Evolutionary conservation across 1,140 invertebrate species (phyloP), one percentile per base, ranked within the genome.

Genomic region (Nylanderia fulva): DNA sequence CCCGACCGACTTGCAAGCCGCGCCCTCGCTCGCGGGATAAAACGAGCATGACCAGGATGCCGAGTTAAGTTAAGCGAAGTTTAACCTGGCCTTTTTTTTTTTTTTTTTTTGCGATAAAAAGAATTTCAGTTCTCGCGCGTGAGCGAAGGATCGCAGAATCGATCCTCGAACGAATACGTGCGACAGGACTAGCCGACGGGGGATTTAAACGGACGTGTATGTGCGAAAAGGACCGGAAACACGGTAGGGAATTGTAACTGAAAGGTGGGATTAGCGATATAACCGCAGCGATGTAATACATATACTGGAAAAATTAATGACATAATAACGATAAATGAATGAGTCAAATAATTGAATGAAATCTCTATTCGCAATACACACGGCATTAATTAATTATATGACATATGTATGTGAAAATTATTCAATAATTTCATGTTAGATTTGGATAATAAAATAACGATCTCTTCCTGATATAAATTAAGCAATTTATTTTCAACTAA

Each of bases 61-160:
- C 15, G 63, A 71, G 11, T 42, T 42, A 42, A 71, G 77, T 72
- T 58, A 58, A 77, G 60, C 60, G 13, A 79, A 79, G 63, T 79
- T 68, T 52, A 72, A 72, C 36, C n/a, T n/a, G n/a, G n/a, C n/a
- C n/a, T n/a, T n/a, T n/a, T n/a, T n/a, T n/a, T n/a, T n/a, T n/a
- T n/a, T n/a, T n/a, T n/a, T 80, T 71, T 42, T 9, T 36, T 27
- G 11, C 18, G 33, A 6, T 29, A 27, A 33, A 58, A 80, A 68
- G n/a, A 82, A 82, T 60, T 82, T 13, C n/a, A 24, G 9, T 48
- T 58, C 52, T 45, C 66, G 36, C 66, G 36, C 18, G 42, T 36
- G 61, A 18, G 29, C 18, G 33, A 58, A 71, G 27, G 72, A 82
- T 72, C 27, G 27, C n/a, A 15, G 2, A 72, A 72, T 72, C 27